Evolutionary conservation across 2,888 invertebrate genomes (phyloP), one percentile per base, ranked within the genome.

Genomic region (Allophyes oxyacanthae): DNA sequence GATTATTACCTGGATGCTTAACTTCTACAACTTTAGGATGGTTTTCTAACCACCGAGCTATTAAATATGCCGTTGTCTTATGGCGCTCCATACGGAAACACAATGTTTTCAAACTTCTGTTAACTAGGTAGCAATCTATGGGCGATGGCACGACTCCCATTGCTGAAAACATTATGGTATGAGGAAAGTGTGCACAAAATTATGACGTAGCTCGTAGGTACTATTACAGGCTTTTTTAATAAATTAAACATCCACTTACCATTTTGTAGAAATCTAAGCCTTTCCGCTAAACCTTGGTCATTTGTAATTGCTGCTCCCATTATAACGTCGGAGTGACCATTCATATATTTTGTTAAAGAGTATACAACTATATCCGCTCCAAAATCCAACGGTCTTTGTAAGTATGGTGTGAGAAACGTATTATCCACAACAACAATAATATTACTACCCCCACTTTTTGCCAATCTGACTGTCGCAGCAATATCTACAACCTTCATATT

Each of bases 341-440:
- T 99, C 96, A 99, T 98, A 85, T 99, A 99, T 90, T 99, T 99
- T 0, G 99, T 99, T 51, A 99, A 83, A 0, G 99, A 99, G 89
- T 99, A 99, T 76, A 98, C 92, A 1, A 97, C 97, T 51, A 99
- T 92, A 87, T 99, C 99, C 0, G 98, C 99, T 0, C 99, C 99
- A 32, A 99, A 94, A 15, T 96, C 96, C 51, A 99, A 88, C 0
- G 99, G 99, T 58, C 96, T 95, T 96, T 99, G 98, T 70, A 98
- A 96, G 83, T 98, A 98, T 1, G 98, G 95, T 0, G 98, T 97
- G 72, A 98, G 94, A 89, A 99, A 75, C 38, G 75, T 75, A 25
- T 75, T 75, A 20, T 75, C 75, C 15, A 75, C 75, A 33, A 70
- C 77, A 34, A 77, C 37, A 20, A 74, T 45, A 13, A 76, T 73